Evolutionary conservation across 2,113 vertebrate genomes (phyloP), one percentile per base, ranked within the genome.

Genomic region (Syngnathus floridae): DNA sequence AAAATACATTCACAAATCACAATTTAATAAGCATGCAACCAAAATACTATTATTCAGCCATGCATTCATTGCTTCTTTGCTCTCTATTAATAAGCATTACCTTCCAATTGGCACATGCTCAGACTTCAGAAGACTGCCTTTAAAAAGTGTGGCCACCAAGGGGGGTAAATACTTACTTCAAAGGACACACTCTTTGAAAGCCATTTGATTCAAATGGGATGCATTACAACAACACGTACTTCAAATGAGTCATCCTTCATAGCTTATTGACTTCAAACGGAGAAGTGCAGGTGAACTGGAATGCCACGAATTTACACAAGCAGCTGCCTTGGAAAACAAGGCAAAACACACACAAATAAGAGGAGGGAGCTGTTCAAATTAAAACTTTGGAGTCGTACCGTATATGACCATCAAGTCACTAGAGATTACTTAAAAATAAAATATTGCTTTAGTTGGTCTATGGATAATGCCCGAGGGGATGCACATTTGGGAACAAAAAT

Each of bases 201-300:
- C 76, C 77, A 82, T 84, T 83, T 69, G 64, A 84, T 73, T 78
- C 82, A 77, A 86, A 81, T 71, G 58, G 79, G 66, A 51, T 78
- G 26, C 55, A 82, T 84, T 82, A 84, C 78, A 82, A 73, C 76
- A 77, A 81, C 67, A 67, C 85, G 82, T 80, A 58, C 70, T 79
- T 84, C 75, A 81, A 87, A 81, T 81, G 76, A 81, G 76, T 82
- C 77, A 84, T 76, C 74, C 82, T 79, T 84, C 80, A 81, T 79
- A 83, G 82, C 76, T 82, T 82, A 79, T 71, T 56, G 70, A 86
- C 81, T 84, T 86, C 77, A 82, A 84, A 87, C 69, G 26, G 71
- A 61, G 71, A 66, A 61, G 71, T 21, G 43, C 58, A 71, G 70
- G 62, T 79, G 75, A 78, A 77, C 67, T 62, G 64, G 52, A 48